phyloP scores from a whole-genome alignment of 2,797 vertebrate species.

The Catharus ustulatus region DNA sequence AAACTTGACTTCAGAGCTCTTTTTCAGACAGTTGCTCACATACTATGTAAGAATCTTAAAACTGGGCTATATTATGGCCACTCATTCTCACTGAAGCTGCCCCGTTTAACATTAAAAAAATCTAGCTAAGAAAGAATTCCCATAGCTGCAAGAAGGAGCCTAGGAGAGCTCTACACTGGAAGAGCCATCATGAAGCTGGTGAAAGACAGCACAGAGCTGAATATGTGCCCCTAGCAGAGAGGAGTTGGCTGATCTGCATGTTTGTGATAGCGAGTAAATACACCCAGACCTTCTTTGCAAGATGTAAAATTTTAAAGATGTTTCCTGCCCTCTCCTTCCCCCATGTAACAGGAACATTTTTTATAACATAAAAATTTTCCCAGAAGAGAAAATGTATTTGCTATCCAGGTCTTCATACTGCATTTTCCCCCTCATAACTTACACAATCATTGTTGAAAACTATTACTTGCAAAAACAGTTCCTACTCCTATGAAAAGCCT shows the following conservation, averaged over 20 bases:
- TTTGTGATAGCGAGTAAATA: background rate
- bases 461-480: background rate
- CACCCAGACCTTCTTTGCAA: background rate
- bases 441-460: background rate
- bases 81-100: background rate
- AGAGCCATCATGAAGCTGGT: background rate
- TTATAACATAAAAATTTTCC: background rate
- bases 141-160: background rate
- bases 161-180: background rate
- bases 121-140: background rate
- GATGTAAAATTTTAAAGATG: background rate
- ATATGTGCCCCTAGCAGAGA: background rate
- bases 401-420: background rate
- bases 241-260: background rate
- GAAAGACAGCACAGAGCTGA: background rate
- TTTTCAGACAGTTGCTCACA: background rate
- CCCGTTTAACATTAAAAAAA: background rate
- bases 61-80: accelerated
- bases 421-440: background rate
- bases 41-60: background rate
- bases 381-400: background rate
- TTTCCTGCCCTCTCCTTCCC: accelerated
- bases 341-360: background rate
- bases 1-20: background rate
- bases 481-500: background rate